These are phyloP conservation scores for Thamnophis sirtalis DNA, from an alignment of 2,113 vertebrate species.

Conservation along the genomic window DNA sequence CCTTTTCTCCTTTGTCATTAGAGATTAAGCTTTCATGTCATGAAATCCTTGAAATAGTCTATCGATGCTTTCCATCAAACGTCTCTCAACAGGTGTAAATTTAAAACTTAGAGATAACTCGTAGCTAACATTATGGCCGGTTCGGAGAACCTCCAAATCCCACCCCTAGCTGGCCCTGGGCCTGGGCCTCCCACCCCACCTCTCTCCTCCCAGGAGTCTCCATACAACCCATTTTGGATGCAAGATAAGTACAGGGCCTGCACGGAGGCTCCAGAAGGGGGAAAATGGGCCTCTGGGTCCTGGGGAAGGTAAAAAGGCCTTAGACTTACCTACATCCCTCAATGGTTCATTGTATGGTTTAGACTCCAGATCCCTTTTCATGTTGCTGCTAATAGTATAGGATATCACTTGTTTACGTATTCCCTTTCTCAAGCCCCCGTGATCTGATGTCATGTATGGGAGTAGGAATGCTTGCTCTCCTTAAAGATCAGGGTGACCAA, in stretches of 20 bases:
- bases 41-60: conserved; percentile 25
- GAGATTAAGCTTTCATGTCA: not conserved
- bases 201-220: too few relatives aligned
- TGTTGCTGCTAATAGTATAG: not conserved
- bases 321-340: not conserved
- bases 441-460: not conserved
- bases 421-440: too few relatives aligned
- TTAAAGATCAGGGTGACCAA: not conserved
- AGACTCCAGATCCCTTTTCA: not conserved
- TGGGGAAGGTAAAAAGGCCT: too few relatives aligned
- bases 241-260: too few relatives aligned
- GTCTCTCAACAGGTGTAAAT: conserved; percentile 54
- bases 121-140: too few relatives aligned
- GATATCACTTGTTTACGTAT: not conserved
- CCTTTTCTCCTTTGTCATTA: not conserved
- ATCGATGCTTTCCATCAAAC: conserved; percentile 32
- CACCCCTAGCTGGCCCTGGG: too few relatives aligned
- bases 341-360: not conserved
- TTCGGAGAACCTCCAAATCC: too few relatives aligned
- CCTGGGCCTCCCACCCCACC: too few relatives aligned
- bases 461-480: too few relatives aligned
- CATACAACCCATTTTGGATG: too few relatives aligned
- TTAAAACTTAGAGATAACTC: conserved; percentile 47
- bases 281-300: too few relatives aligned
- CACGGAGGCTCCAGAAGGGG: too few relatives aligned